Base-by-base conservation (phyloP, 2,797 vertebrate species). In the Taenioides sp. region DNA sequence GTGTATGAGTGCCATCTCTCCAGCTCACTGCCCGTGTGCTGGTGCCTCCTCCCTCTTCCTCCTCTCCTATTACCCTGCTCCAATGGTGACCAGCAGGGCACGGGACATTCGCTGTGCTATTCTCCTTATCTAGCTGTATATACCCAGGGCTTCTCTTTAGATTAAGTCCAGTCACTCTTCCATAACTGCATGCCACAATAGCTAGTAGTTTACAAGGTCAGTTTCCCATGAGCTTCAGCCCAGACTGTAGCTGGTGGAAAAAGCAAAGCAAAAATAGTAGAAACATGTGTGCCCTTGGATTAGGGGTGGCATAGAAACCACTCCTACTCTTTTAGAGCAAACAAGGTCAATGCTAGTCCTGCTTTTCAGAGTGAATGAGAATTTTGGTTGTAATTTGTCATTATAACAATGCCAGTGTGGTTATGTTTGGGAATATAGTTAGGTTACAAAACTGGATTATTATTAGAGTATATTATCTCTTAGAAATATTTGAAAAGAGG, bases 1-100 rank as follows among this genome's bases (percentile, higher is more conserved):
- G 80, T 88, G 84, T 87, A 74, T 75, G 82, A 82, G 82, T 87
- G 90, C 89, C 89, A 91, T 92, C 87, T 90, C 86, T 78, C 81
- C 78, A 74, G 82, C 86, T 89, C 86, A 86, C 88, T 80, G 80
- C 71, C 71, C 50, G 74, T 82, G 77, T 69, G 3, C 79, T 83
- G 84, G 84, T 87, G 75, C 34, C 69, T 63, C 71, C 69, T 74
- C 63, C 62, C 70, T 74, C 74, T 78, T 84, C 72, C 70, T 75
- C 74, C 79, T 85, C 72, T 23, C 72, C 67, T 67, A 62, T 85
- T 80, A 76, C 67, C 52, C 71, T 82, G 79, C 84, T 78, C 85
- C 67, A 83, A 71, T 79, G 78, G 80, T 74, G 81, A 78, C 83
- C 84, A 84, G 79, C 72, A 69, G 65, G 74, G 69, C 69, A 69